These are phyloP conservation scores for Paratrypauchen microcephalus DNA, from an alignment of 2,797 vertebrate species.

Conservation along the genomic window DNA sequence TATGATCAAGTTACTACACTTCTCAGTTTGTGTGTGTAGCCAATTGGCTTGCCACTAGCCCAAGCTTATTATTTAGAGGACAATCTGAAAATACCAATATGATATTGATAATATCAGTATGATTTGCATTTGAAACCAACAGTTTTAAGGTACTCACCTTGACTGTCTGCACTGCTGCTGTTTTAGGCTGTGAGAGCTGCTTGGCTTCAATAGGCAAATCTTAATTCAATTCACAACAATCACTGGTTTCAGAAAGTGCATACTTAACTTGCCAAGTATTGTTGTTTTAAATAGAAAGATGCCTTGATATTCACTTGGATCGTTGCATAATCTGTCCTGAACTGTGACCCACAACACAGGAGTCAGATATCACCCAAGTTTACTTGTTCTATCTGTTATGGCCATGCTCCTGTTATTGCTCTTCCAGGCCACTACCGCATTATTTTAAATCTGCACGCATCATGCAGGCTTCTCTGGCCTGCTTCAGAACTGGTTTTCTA, in stretches of 20 bases:
- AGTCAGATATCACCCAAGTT: conserved; percentile 30
- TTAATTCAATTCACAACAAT: neutral
- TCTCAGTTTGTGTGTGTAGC: neutral
- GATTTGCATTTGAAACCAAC: conserved; percentile 8
- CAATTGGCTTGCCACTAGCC: conserved; percentile 1
- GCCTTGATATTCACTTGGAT: neutral
- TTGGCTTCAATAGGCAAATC: neutral
- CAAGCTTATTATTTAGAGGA: conserved; percentile 11
- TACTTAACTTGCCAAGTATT: neutral
- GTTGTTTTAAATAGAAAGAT: neutral
- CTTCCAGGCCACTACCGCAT: conserved; percentile 35
- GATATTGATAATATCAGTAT: conserved; percentile 10
- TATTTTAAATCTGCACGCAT: conserved; percentile 50
- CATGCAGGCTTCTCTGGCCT: conserved; percentile 32
- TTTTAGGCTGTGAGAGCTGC: neutral
- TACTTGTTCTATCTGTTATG: conserved; percentile 10
- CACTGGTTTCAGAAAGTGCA: neutral
- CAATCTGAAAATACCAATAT: conserved; percentile 14
- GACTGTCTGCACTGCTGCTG: conserved; percentile 2
- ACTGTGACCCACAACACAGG: conserved; percentile 18
- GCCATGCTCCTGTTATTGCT: conserved; percentile 26
- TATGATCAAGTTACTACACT: neutral
- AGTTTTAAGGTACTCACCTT: conserved; percentile 9
- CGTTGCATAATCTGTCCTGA: neutral
- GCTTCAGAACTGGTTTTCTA: conserved; percentile 62